Evolutionary conservation across 1,140 invertebrate species (phyloP).

Genomic region (Agrilus planipennis): DNA sequence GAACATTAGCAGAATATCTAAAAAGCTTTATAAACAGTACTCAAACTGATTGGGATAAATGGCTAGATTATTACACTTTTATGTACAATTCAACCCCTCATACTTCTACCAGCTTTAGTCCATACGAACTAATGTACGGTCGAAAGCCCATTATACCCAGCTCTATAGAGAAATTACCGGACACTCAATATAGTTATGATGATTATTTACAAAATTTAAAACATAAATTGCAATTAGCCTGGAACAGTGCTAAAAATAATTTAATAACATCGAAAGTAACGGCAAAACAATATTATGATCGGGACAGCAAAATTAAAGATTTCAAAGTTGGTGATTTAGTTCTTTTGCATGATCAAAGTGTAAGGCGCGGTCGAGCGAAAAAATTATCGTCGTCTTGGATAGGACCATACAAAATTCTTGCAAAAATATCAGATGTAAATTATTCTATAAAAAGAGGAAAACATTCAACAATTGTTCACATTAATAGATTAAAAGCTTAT

Average conservation of each 20-base stretch:
- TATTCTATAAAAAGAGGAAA: no score
- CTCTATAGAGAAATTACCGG: constrained; percentile 12
- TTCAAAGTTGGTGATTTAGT: constrained; percentile 17
- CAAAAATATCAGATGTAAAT: no score
- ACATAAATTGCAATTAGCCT: constrained; percentile 23
- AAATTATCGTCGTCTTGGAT: constrained; percentile 2
- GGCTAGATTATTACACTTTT: constrained; percentile 28
- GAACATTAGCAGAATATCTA: constrained; percentile 25
- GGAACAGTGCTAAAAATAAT: constrained; percentile 25
- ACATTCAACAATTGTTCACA: no score
- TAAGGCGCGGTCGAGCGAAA: not conserved
- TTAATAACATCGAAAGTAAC: constrained; percentile 19
- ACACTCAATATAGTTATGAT: constrained; percentile 24
- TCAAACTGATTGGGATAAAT: constrained; percentile 26
- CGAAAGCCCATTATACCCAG: constrained; percentile 21
- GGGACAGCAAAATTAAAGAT: constrained; percentile 12
- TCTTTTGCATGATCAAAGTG: constrained; percentile 10
- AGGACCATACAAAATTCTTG: constrained; percentile 1
- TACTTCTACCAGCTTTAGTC: constrained; percentile 28
- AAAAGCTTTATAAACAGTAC: constrained; percentile 21
- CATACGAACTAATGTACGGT: constrained; percentile 34
- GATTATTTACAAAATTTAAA: constrained; percentile 24
- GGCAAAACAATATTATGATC: constrained; percentile 25
- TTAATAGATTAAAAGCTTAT: no score
- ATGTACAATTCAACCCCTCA: constrained; percentile 31